Percentiles rank a stretch among this genome's conserved stretches.
Evolutionary conservation across 2,797 vertebrate species (phyloP).

Genomic region (Mormyrops boulengeri): DNA sequence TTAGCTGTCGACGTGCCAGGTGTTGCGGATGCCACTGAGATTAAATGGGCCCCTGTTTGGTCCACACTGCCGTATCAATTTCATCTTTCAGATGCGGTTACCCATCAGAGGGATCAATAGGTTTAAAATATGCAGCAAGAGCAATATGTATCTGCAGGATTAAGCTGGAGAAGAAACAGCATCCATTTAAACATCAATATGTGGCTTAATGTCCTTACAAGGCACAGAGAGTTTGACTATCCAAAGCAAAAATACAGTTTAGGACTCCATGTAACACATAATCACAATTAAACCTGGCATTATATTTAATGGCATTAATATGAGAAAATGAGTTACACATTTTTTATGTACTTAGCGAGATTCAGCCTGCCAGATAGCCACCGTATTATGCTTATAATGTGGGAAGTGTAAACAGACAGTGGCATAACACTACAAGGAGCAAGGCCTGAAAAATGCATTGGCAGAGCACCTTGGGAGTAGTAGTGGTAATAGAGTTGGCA

Average conservation of each 20-base stretch:
- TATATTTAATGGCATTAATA: background rate
- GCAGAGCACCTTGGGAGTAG: background rate
- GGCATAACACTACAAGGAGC: background rate
- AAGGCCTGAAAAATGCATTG: background rate
- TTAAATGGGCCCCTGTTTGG: constrained; percentile 24
- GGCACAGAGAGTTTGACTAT: constrained; percentile 12
- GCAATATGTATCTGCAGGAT: constrained; percentile 10
- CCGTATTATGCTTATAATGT: constrained; percentile 7
- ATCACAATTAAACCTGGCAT: background rate
- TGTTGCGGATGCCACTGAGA: constrained; percentile 33
- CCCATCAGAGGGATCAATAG: constrained; percentile 32
- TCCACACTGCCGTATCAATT: constrained; percentile 28
- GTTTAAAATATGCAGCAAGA: constrained; percentile 23
- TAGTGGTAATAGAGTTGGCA: background rate
- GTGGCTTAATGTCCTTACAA: background rate
- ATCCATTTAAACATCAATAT: background rate
- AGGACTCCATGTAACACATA: background rate
- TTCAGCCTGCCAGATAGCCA: constrained; percentile 17
- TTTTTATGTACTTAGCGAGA: constrained; percentile 22
- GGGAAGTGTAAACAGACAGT: constrained; percentile 20
- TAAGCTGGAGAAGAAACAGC: background rate
- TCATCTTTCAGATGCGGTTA: constrained; percentile 18
- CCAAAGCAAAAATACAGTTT: constrained; percentile 10
- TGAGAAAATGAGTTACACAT: background rate
- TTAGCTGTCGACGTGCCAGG: constrained; percentile 27